Conservation (phyloP, 1,140 invertebrate species). For the Drosophila varians region DNA sequence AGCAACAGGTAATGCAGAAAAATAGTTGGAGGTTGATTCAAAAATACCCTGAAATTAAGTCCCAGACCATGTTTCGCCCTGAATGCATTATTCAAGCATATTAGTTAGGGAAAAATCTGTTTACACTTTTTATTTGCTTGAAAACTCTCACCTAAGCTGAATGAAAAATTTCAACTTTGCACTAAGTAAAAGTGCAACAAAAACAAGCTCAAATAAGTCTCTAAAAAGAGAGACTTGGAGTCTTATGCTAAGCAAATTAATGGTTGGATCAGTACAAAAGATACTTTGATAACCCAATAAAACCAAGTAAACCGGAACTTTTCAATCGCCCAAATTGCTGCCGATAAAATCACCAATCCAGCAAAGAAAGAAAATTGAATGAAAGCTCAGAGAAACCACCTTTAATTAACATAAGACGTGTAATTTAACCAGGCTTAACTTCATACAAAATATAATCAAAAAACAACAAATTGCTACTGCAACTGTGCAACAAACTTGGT, state of each 20-base stretch:
- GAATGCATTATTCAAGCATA: slow-evolving; percentile 6
- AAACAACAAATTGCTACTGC: slow-evolving; percentile 21
- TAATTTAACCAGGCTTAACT: slow-evolving; percentile 24
- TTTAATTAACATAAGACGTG: slow-evolving; percentile 36
- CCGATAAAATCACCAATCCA: slow-evolving; percentile 48
- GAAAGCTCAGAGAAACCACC: slow-evolving; percentile 2
- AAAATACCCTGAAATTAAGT: background rate
- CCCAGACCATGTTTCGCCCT: background rate
- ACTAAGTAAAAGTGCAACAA: slow-evolving; percentile 65
- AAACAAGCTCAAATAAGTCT: slow-evolving; percentile 42
- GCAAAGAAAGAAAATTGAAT: slow-evolving; percentile 14
- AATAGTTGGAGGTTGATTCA: background rate
- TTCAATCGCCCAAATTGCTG: slow-evolving; percentile 63
- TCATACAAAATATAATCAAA: slow-evolving; percentile 32
- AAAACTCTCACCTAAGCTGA: slow-evolving; percentile 65
- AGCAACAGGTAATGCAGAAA: slow-evolving; percentile 75
- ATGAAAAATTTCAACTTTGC: slow-evolving; percentile 39
- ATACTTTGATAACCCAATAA: slow-evolving; percentile 50
- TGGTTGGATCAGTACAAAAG: slow-evolving; percentile 48
- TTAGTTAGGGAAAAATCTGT: slow-evolving; percentile 36
- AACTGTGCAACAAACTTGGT: background rate
- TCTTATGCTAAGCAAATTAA: slow-evolving; percentile 36
- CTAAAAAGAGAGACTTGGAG: slow-evolving; percentile 9
- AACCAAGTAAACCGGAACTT: slow-evolving; percentile 31
- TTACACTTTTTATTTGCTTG: slow-evolving; percentile 41